Evolutionary conservation across 2,888 invertebrate species (phyloP).

Genomic region (Escarpia spicata): DNA sequence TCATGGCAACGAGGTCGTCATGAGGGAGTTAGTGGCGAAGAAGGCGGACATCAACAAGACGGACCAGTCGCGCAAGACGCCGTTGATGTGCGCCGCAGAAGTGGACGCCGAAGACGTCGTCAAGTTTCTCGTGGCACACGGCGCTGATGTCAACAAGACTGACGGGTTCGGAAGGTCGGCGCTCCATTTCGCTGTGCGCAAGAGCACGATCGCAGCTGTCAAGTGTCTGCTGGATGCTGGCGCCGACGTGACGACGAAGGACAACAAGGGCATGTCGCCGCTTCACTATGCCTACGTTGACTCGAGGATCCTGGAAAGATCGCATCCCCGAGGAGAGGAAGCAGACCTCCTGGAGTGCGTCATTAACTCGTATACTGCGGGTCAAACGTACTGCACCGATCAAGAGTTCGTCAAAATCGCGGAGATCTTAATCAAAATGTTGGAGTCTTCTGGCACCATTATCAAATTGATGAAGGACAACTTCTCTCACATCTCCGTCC

Average conservation of each 20-base stretch:
- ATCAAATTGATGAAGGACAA: neutral
- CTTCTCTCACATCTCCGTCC: neutral
- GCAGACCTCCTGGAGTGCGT: neutral
- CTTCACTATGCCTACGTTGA: neutral
- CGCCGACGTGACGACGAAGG: neutral
- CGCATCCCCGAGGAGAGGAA: neutral
- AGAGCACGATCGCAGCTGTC: neutral
- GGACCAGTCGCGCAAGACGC: neutral
- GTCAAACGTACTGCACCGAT: neutral
- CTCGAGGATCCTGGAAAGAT: neutral
- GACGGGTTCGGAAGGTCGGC: neutral
- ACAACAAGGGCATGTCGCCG: neutral
- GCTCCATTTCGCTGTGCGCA: neutral
- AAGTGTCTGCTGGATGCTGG: neutral
- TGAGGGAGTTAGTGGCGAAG: neutral
- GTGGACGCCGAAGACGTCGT: neutral
- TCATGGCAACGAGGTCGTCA: neutral
- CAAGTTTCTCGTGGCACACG: neutral
- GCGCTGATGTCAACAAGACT: neutral
- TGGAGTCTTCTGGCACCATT: neutral
- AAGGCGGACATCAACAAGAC: conserved; percentile 10
- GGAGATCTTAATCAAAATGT: conserved; percentile 9
- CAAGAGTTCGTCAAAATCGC: neutral
- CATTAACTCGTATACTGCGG: neutral
- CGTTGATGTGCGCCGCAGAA: neutral